Base-by-base conservation (phyloP, 2,888 invertebrate genomes). In the Drosophila algonquin region DNA sequence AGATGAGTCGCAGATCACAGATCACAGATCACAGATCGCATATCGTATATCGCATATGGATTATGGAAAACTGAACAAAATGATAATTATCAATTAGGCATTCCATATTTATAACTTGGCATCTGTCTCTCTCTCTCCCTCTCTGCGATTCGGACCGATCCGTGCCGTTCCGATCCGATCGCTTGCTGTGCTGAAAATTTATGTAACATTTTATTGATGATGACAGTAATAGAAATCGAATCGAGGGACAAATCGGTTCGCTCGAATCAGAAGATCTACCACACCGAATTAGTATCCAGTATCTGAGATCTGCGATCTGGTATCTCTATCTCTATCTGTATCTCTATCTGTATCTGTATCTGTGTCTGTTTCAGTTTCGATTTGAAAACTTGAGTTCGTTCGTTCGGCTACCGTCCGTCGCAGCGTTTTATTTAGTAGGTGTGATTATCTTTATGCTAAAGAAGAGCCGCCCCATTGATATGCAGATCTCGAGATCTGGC, bases 71-170 rank as follows among this genome's bases (percentile, higher is more conserved):
- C 45, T 50, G 27, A 77, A 86, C 83, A 77, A 83, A 82, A 79
- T 79, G 81, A 81, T 89, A 80, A 86, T 83, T 83, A 89, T 87
- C 86, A 87, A 86, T 89, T 87, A 90, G 83, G 88, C 85, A 90
- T 89, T 89, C 87, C 86, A 84, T 80, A 81, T 79, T 76, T 58
- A 84, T 84, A 81, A 75, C 67, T 72, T 56, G 63, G 30, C 64
- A 74, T 71, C 76, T 62, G 47, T 55, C 35, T 48, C 9, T 32
- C 12, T 3, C 35, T 12, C 35, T 12, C 21, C 2, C 21, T 21
- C 21, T 21, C 21, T n/a, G n/a, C n/a, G n/a, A n/a, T n/a, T n/a
- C n/a, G n/a, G n/a, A n/a, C n/a, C n/a, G n/a, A 4, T 35, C 35
- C 32, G 32, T 3, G 4, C 9, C 32, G 4, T 12, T 10, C 54